Evolutionary conservation across 2,888 invertebrate species (phyloP), one percentile per base, ranked within the genome.

Genomic region (Chaetogeoica ovagalla): DNA sequence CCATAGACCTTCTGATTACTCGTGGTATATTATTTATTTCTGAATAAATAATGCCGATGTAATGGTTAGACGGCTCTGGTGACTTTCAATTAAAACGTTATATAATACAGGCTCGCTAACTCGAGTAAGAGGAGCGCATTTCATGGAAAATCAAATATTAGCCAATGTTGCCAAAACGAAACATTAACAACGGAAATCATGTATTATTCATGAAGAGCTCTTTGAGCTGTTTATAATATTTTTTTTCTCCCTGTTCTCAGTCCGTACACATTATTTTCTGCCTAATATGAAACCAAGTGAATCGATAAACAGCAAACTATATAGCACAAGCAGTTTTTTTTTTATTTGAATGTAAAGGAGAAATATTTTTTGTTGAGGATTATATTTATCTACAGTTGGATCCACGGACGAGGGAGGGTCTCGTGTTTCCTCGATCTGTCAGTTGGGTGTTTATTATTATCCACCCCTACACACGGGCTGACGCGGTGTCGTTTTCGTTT

Each of bases 401-500:
- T 77, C 39, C 55, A 21, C 37, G 60, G 13, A 30, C 30, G 69
- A 52, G 19, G 13, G 62, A 62, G 69, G 69, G 69, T 77, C 48
- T 77, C 77, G 69, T 77, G 39, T 77, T 77, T 77, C 77, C 19
- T 63, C 79, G 63, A 70, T 71, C 79, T 71, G 79, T 79, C 70
- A 70, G 79, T 43, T 23, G 69, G 57, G 65, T 79, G 79, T 79
- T 79, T 77, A 76, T 76, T 70, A 79, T 71, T 65, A 71, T 79
- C 63, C 70, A 43, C 79, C 79, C 79, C 23, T 55, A 62, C 52
- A 39, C 37, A 55, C 62, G 17, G 55, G 52, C 69, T 15, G 55
- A 43, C 70, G 63, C 3, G 70, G 79, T 79, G 63, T 79, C 79
- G 55, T 79, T 79, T 79, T 79, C 79, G 63, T 79, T 79, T 79